phyloP scores from a whole-genome alignment of 2,888 invertebrate genomes.

The Cacoxenus indagator region DNA sequence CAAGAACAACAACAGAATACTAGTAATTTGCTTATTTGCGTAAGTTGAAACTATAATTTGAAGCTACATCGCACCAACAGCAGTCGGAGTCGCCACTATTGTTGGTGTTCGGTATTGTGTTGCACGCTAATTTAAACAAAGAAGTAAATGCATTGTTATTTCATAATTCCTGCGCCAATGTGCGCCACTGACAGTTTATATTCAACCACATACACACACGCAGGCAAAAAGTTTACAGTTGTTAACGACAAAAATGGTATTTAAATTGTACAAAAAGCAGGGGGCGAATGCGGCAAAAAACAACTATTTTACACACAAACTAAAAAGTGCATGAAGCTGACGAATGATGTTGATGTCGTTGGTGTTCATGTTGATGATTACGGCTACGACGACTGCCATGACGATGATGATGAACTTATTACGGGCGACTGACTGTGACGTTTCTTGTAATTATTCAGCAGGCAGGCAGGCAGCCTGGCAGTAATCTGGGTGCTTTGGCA shows the following conservation, averaged over 20 bases:
- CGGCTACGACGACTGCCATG: background rate
- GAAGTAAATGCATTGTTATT: conserved; percentile 8
- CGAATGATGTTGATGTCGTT: background rate
- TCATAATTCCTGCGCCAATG: conserved; percentile 7
- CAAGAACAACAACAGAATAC: background rate
- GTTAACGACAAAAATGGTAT: conserved; percentile 3
- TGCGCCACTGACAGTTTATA: background rate
- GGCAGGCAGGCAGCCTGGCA: background rate
- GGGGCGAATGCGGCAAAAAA: background rate
- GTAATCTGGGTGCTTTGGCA: background rate
- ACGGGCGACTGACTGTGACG: background rate
- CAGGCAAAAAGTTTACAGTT: background rate
- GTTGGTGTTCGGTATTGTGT: background rate
- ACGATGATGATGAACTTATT: background rate
- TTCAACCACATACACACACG: background rate
- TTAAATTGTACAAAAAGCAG: background rate
- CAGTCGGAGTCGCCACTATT: background rate
- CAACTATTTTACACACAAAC: conserved; percentile 17
- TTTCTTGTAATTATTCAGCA: conserved; percentile 13
- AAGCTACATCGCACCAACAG: background rate
- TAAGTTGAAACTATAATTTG: conserved; percentile 7
- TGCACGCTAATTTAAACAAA: conserved; percentile 5
- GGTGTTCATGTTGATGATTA: background rate
- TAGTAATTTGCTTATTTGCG: conserved; percentile 1
- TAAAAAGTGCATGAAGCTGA: conserved; percentile 17